A percentile compares a stretch with the other conserved stretches of the same genome.
phyloP scores from a whole-genome alignment of 92 coral and sea anemone species.

The Phenganax marumi region DNA sequence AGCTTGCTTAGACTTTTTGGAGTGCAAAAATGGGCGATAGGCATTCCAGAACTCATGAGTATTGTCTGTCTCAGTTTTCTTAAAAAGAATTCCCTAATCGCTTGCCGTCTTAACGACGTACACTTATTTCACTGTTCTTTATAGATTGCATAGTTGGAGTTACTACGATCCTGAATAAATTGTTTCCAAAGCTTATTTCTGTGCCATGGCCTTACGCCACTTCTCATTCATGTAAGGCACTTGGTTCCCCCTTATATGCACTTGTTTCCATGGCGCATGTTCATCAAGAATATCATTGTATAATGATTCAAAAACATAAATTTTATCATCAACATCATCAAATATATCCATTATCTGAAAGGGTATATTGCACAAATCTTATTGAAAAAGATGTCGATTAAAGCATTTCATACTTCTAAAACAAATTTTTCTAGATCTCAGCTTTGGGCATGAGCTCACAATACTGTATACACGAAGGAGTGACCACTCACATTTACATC shows the following conservation, averaged over 20 bases:
- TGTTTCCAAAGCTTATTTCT: slow-evolving; percentile 48
- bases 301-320: slow-evolving; percentile 51
- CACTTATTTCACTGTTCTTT: slow-evolving; percentile 54
- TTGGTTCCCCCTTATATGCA: slow-evolving; percentile 48
- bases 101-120: slow-evolving; percentile 42
- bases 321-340: slow-evolving; percentile 60
- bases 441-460: slow-evolving; percentile 37
- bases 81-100: slow-evolving; percentile 19
- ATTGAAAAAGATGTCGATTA: slow-evolving; percentile 26
- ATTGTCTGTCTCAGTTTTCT: slow-evolving; percentile 40
- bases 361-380: slow-evolving; percentile 40
- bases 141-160: slow-evolving; percentile 43
- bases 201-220: slow-evolving; percentile 46
- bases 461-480: slow-evolving; percentile 41
- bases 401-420: slow-evolving; percentile 39
- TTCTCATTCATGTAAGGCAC: slow-evolving; percentile 49
- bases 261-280: slow-evolving; percentile 44
- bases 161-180: slow-evolving; percentile 39
- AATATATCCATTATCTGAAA: slow-evolving; percentile 58
- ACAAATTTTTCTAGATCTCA: slow-evolving; percentile 49
- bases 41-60: slow-evolving; percentile 61
- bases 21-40: slow-evolving; percentile 57
- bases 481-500: slow-evolving; percentile 52
- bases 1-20: slow-evolving; percentile 42
- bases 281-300: slow-evolving; percentile 27